A percentile compares a stretch with the other conserved stretches of the same genome.
phyloP scores from a whole-genome alignment of 2,113 vertebrate genomes.

The Toxotes jaculatrix region DNA sequence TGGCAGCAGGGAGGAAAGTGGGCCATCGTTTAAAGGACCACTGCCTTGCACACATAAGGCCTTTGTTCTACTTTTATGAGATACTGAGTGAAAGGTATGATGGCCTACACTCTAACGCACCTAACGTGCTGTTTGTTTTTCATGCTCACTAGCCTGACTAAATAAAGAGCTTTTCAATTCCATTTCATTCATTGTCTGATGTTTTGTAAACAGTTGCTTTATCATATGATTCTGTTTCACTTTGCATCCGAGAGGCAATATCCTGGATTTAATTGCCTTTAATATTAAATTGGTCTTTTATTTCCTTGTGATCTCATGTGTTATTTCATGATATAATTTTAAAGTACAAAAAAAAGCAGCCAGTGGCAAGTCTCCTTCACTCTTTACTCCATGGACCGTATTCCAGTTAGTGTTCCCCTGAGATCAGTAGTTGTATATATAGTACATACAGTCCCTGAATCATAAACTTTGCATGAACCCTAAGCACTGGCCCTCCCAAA shows the following conservation, averaged over 20 bases:
- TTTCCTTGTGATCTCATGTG: slow-evolving; percentile 9
- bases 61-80: slow-evolving; percentile 79
- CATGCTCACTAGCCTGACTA: slow-evolving; percentile 37
- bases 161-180: slow-evolving; percentile 58
- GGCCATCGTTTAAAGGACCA: slow-evolving; percentile 76
- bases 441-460: slow-evolving; percentile 53
- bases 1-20: slow-evolving; percentile 77
- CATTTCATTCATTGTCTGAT: slow-evolving; percentile 26
- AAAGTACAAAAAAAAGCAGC: slow-evolving; percentile 9
- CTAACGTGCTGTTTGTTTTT: slow-evolving; percentile 62
- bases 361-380: slow-evolving; percentile 25
- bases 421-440: slow-evolving; percentile 52
- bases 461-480: slow-evolving; percentile 77
- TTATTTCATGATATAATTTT: slow-evolving; percentile 19
- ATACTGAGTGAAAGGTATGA: slow-evolving; percentile 75
- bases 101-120: slow-evolving; percentile 38
- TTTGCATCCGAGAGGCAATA: slow-evolving; percentile 15
- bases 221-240: slow-evolving; percentile 11
- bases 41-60: slow-evolving; percentile 75
- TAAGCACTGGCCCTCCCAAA: slow-evolving; percentile 70
- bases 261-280: slow-evolving; percentile 23
- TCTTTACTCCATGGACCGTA: slow-evolving; percentile 10
- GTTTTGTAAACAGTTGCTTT: slow-evolving; percentile 35
- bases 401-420: slow-evolving; percentile 51
- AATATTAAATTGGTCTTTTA: slow-evolving; percentile 35